Percentiles rank a stretch among this genome's conserved stretches.
phyloP scores from a whole-genome alignment of 1,140 invertebrate species.

The Drosophila nikananu region DNA sequence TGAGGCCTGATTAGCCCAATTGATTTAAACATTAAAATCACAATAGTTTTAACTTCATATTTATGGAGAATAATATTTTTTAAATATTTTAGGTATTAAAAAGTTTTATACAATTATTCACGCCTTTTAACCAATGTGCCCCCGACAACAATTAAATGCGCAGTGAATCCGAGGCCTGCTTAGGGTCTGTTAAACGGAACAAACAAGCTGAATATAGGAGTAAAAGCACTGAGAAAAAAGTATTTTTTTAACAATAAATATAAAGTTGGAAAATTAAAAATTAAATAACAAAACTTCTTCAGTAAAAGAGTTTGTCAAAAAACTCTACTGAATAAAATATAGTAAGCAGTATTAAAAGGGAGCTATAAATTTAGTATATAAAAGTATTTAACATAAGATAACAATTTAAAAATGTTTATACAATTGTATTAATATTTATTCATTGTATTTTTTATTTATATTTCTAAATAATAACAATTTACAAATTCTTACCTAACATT shows the following conservation, averaged over 20 bases:
- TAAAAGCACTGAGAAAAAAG: neutral
- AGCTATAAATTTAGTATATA: no score
- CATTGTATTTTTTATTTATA: no score
- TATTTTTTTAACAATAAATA: neutral
- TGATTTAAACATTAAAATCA: neutral
- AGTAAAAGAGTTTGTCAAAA: neutral
- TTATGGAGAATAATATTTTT: neutral
- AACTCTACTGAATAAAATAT: neutral
- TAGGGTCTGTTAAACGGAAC: conserved; percentile 57
- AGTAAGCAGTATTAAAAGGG: no score
- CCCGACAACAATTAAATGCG: conserved; percentile 70
- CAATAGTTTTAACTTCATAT: neutral
- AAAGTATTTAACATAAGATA: no score
- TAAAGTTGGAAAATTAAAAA: no score
- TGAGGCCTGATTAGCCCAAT: neutral
- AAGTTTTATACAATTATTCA: fast-evolving
- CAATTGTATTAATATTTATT: no score
- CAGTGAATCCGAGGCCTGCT: conserved; percentile 67
- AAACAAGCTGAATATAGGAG: conserved; percentile 3
- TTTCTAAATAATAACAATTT: neutral
- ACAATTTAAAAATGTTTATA: no score
- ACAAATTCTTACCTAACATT: neutral
- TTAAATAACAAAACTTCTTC: neutral
- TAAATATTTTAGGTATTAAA: neutral
- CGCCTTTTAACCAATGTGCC: neutral